Base-by-base conservation (phyloP, 2,888 invertebrate species). In the Agrotis ipsilon region DNA sequence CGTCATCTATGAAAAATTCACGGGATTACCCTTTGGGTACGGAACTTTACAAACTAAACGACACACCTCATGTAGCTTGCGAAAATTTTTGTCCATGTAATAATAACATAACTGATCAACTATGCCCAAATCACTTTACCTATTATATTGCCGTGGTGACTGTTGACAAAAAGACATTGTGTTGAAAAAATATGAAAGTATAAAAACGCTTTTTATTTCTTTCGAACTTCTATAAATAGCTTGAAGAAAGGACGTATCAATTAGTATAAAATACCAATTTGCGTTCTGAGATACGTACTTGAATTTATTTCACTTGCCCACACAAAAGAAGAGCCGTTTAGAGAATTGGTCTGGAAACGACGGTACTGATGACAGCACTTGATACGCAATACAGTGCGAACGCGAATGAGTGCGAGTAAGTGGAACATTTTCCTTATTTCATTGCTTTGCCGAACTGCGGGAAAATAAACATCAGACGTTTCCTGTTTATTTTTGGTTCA, bases 381-480 rank as follows among this genome's bases (percentile, higher is more conserved):
- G 66, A 74, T 65, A 21, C 16, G n/a, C n/a, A 66, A 49, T 48
- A 46, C 27, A 61, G 45, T 24, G 49, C 19, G 39, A 24, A 46
- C 18, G 46, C 27, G 66, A 60, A 49, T 54, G 24, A 59, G 43
- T 62, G 58, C 24, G 18, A 46, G 63, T 63, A 77, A 60, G 24
- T 63, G 19, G 24, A 52, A 62, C 32, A 65, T 62, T 79, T 65
- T 78, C 51, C 65, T 61, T 39, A 61, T 74, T 71, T 72, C 59
- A 51, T 27, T 46, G 54, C 57, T 66, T 45, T 46, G 13, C 74
- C 24, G 48, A 62, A 73, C n/a, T 52, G 49, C 45, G 61, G 27
- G 24, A 62, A 62, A 66, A 58, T 79, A 66, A 78, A 75, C 24
- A 65, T 78, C 45, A 16, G 7, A n/a, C 49, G 19, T 73, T 54